phyloP scores from a whole-genome alignment of 2,113 vertebrate species.

The Anguilla rostrata region DNA sequence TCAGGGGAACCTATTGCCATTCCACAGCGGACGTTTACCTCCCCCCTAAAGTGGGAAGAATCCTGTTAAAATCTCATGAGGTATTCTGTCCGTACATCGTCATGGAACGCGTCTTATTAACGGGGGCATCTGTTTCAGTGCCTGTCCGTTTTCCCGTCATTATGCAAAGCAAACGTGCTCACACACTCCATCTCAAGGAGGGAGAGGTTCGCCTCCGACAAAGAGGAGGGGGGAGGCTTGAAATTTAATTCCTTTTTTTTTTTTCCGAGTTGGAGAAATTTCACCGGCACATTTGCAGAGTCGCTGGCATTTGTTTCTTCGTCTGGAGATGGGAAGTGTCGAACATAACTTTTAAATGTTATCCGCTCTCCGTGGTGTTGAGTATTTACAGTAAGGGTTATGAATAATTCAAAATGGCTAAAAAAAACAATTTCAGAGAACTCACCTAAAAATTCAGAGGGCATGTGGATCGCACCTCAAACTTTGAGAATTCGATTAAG shows the following conservation, averaged over 20 bases:
- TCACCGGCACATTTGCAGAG: conserved; percentile 30
- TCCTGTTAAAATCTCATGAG: conserved; percentile 38
- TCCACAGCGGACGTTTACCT: conserved; percentile 53
- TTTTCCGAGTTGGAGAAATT: conserved; percentile 15
- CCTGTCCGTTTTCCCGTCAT: conserved; percentile 18
- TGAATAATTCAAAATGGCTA: conserved; percentile 59
- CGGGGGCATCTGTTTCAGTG: conserved; percentile 14
- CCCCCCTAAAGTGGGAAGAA: conserved; percentile 29
- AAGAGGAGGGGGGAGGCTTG: conserved; percentile 11
- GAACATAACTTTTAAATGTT: conserved; percentile 11
- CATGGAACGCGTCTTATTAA: conserved; percentile 25
- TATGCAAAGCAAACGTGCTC: conserved; percentile 12
- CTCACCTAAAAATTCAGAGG: conserved; percentile 48
- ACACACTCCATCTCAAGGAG: conserved; percentile 20
- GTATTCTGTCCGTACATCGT: conserved; percentile 25
- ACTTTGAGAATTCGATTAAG: conserved; percentile 44
- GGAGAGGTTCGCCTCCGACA: conserved; percentile 19
- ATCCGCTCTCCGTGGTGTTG: conserved; percentile 44
- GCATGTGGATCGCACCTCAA: conserved; percentile 58
- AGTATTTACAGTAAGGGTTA: conserved; percentile 55
- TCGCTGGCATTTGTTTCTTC: conserved; percentile 2
- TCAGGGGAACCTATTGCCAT: conserved; percentile 41
- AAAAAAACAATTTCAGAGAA: conserved; percentile 43
- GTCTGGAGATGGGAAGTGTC: conserved; percentile 17
- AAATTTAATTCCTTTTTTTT: conserved; percentile 38